Evolutionary conservation across 2,113 vertebrate genomes (phyloP), one percentile per base, ranked within the genome.

Genomic region (Thalassoma bifasciatum): DNA sequence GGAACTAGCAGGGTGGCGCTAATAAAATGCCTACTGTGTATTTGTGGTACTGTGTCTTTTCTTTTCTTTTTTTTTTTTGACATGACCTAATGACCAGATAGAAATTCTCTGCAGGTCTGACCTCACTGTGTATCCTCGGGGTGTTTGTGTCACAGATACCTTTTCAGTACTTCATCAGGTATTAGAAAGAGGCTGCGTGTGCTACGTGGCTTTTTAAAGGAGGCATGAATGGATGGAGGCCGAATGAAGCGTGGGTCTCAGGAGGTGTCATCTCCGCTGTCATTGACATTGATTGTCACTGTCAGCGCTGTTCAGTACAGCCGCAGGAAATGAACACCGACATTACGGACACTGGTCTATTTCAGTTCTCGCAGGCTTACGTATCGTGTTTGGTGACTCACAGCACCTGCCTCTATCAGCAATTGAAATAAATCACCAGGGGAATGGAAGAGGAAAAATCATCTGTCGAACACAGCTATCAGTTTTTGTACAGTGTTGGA

Each of bases 211-310:
- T 80, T 81, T 83, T 88, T 56, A 53, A 72, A 81, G 77, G 69
- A 63, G 64, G 53, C 49, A 38, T 42, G 51, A 79, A 70, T 78
- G 66, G 63, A 81, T 80, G 63, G 65, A 60, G 66, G 76, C 64
- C 62, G 73, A 77, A 87, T 44, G 62, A 52, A 62, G 49, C 68
- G 22, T 21, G 59, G 68, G 71, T 88, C 70, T 49, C 75, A 13
- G 73, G 52, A 79, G 69, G 81, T 66, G 71, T 75, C 73, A 59
- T 71, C 49, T 67, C 72, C 47, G 8, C 75, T 76, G 76, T 88
- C 78, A 60, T 24, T 85, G 75, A 71, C 54, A 81, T 81, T 82
- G 83, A 87, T 70, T 59, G 73, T 87, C 81, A 87, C 75, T 80
- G 79, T 89, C 81, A 67, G 47, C 65, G 57, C 60, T 63, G 51